Conservation (phyloP, 2,113 vertebrate species). For the Lampris megalopsis region DNA sequence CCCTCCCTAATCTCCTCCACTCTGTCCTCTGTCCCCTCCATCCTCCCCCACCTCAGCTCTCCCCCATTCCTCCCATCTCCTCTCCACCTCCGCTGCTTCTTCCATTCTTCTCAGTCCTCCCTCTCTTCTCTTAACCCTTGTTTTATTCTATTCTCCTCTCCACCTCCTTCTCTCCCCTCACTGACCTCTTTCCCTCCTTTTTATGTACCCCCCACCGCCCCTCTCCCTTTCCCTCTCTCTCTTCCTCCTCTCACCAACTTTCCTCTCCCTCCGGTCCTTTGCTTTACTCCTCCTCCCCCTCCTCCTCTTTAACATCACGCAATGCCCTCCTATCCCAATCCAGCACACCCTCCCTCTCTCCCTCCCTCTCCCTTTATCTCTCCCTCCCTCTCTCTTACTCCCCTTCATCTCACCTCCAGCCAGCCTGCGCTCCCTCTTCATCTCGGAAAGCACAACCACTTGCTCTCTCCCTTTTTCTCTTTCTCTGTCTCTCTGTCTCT, state of each 20-base stretch:
- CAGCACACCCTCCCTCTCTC: conserved; percentile 56
- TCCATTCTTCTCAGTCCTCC: no score
- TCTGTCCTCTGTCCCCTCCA: background rate
- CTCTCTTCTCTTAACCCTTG: no score
- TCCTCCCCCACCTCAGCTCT: background rate
- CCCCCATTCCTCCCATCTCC: background rate
- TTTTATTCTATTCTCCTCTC: background rate
- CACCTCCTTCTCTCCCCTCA: background rate
- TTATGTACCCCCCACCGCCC: background rate
- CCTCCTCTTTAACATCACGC: conserved; percentile 62
- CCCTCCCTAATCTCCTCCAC: background rate
- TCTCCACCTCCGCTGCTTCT: no score
- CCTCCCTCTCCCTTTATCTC: conserved; percentile 61
- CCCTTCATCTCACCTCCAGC: conserved; percentile 82
- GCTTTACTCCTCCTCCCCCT: conserved; percentile 21
- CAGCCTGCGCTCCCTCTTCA: conserved; percentile 60
- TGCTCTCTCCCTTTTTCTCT: conserved; percentile 64
- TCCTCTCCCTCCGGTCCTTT: conserved; percentile 46
- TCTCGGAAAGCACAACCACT: conserved; percentile 53
- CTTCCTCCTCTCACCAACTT: conserved; percentile 39
- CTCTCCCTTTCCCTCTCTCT: conserved; percentile 18
- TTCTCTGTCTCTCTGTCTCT: conserved; percentile 36
- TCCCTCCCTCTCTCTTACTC: conserved; percentile 71
- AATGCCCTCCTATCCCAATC: conserved; percentile 76
- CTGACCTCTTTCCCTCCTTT: background rate